A percentile compares a stretch with the other conserved stretches of the same genome.
phyloP scores from a whole-genome alignment of 2,797 vertebrate species.

The Melanotaenia boesemani region DNA sequence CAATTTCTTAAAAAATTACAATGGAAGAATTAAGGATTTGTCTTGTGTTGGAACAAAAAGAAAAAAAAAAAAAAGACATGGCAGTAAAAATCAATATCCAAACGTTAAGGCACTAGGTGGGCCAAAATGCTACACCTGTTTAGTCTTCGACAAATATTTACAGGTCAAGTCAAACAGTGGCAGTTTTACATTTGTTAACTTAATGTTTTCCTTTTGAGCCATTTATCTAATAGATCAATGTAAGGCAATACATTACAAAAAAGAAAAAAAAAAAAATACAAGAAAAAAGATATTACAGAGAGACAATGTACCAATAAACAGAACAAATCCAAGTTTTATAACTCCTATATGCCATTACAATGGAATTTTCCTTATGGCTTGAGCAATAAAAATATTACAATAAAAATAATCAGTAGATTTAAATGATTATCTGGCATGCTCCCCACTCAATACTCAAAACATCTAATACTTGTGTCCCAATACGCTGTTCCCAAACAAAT shows the following conservation, averaged over 20 bases:
- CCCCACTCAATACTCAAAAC: conserved; percentile 77
- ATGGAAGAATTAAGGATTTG: conserved; percentile 80
- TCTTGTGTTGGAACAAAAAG: conserved; percentile 81
- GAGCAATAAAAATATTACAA: conserved; percentile 87
- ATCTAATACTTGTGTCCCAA: conserved; percentile 82
- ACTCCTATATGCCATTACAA: conserved; percentile 91
- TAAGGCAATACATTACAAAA: conserved; percentile 95
- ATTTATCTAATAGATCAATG: conserved; percentile 89
- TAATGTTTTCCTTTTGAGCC: conserved; percentile 92
- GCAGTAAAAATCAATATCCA: conserved; percentile 93
- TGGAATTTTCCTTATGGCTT: conserved; percentile 93
- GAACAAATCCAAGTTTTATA: conserved; percentile 86
- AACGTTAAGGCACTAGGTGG: conserved; percentile 98
- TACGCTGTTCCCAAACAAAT: conserved; percentile 80
- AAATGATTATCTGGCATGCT: conserved; percentile 89
- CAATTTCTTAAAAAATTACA: conserved; percentile 65
- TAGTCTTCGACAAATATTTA: conserved; percentile 99
- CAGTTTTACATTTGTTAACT: conserved; percentile 99
- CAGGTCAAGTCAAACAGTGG: conserved; percentile 96
- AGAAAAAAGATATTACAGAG: conserved; percentile 84
- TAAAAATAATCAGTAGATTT: conserved; percentile 96
- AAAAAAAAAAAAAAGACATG: conserved; percentile 76
- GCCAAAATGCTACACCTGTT: conserved; percentile 91
- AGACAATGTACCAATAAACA: conserved; percentile 91
- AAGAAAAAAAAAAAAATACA: conserved; percentile 72